These are phyloP conservation scores for Polypedilum vanderplanki DNA, from an alignment of 1,140 invertebrate species.

Conservation along the genomic window DNA sequence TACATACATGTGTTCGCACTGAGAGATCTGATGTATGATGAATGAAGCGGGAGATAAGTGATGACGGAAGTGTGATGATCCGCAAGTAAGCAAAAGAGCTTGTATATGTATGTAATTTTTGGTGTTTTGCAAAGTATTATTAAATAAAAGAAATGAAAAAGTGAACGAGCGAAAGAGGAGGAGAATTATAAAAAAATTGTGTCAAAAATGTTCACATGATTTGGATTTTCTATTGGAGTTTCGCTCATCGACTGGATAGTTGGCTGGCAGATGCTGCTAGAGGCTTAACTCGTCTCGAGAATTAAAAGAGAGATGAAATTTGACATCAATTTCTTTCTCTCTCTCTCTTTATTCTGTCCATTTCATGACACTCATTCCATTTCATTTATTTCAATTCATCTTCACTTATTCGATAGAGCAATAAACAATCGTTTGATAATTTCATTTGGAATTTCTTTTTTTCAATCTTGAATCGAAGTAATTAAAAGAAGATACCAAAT, in stretches of 20 bases:
- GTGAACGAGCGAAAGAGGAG: too few relatives aligned
- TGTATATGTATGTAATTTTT: not conserved
- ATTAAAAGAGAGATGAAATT: not conserved
- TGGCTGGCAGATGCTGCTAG: too few relatives aligned
- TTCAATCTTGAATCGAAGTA: too few relatives aligned
- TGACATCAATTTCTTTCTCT: not conserved
- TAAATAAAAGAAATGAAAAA: not conserved
- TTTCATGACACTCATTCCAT: not conserved
- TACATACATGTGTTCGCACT: not conserved
- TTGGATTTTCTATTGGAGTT: not conserved
- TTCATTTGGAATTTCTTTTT: too few relatives aligned
- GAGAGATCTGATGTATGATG: not conserved
- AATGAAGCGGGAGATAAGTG: not conserved
- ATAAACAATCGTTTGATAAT: too few relatives aligned
- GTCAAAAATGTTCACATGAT: conserved; percentile 18
- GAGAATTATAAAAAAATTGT: not conserved
- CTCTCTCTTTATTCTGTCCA: not conserved
- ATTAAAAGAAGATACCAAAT: too few relatives aligned
- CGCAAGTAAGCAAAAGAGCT: not conserved
- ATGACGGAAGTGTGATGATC: not conserved
- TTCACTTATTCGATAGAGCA: too few relatives aligned
- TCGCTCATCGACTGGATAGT: too few relatives aligned
- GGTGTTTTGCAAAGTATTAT: not conserved
- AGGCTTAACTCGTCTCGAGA: not conserved
- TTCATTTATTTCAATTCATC: too few relatives aligned